Percentiles rank a stretch among this genome's conserved stretches.
Evolutionary conservation across 2,888 invertebrate genomes (phyloP).

Genomic region (Chironomus riparius): DNA sequence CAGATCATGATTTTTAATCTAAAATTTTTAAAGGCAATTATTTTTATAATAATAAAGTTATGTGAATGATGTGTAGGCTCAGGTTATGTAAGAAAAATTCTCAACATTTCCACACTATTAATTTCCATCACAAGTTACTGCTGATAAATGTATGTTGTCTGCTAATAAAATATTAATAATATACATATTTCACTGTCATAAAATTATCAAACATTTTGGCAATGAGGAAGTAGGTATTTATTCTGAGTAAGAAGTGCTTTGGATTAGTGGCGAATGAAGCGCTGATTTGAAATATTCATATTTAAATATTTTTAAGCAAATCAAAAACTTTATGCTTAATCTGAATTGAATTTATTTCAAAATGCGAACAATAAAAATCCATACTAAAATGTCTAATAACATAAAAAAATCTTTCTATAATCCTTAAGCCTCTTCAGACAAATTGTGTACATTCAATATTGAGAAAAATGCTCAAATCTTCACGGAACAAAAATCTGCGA

Average conservation of each 20-base stretch:
- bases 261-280: no score
- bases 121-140: neutral
- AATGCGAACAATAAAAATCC: no score
- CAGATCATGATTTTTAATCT: neutral
- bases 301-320: neutral
- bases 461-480: no score
- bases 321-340: no score
- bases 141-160: neutral
- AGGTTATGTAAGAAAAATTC: neutral
- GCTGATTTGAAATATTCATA: neutral
- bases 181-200: neutral
- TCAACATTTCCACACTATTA: neutral
- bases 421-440: no score
- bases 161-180: neutral
- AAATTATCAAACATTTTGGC: neutral
- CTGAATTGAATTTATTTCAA: no score
- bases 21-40: neutral
- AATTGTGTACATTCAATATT: no score
- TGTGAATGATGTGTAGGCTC: neutral
- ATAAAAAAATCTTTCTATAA: neutral
- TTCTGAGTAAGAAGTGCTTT: no score
- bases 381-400: no score
- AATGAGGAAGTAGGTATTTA: neutral
- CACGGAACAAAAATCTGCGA: no score
- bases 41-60: neutral